Percentiles rank a stretch among this genome's conserved stretches.
Evolutionary conservation across 53 echinoderm and acorn worm species (phyloP).

Genomic region (Arbacia lixula): DNA sequence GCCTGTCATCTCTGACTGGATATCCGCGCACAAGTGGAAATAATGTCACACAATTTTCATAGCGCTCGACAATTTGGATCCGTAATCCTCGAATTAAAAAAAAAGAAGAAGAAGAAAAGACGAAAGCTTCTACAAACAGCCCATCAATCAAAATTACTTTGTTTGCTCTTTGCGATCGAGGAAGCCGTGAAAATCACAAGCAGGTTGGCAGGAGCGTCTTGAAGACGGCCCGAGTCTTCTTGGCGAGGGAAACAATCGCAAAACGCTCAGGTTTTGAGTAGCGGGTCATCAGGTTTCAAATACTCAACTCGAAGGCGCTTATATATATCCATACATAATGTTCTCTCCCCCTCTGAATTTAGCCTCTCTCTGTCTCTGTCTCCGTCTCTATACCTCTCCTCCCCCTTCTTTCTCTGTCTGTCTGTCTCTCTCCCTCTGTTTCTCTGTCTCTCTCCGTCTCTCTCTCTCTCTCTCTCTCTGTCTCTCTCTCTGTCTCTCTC

Average conservation of each 20-base stretch:
- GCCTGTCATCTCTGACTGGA: too few relatives aligned
- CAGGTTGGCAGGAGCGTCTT: constrained; percentile 23
- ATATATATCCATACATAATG: too few relatives aligned
- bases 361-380: not conserved
- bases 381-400: not conserved
- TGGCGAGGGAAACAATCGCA: not conserved
- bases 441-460: not conserved
- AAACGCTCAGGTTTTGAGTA: not conserved
- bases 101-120: not conserved
- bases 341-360: not conserved
- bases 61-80: constrained; percentile 6
- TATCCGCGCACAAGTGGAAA: too few relatives aligned
- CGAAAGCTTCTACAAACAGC: not conserved
- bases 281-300: constrained; percentile 15
- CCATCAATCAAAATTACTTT: constrained; percentile 49
- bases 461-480: not conserved
- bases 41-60: constrained; percentile 30
- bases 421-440: not conserved
- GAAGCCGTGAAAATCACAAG: constrained; percentile 38
- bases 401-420: not conserved
- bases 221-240: not conserved
- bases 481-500: not conserved
- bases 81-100: not conserved
- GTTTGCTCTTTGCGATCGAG: constrained; percentile 11
- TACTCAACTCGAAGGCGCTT: not conserved